Base-by-base conservation (phyloP, 2,888 invertebrate genomes). In the Agonopterix subpropinquella region DNA sequence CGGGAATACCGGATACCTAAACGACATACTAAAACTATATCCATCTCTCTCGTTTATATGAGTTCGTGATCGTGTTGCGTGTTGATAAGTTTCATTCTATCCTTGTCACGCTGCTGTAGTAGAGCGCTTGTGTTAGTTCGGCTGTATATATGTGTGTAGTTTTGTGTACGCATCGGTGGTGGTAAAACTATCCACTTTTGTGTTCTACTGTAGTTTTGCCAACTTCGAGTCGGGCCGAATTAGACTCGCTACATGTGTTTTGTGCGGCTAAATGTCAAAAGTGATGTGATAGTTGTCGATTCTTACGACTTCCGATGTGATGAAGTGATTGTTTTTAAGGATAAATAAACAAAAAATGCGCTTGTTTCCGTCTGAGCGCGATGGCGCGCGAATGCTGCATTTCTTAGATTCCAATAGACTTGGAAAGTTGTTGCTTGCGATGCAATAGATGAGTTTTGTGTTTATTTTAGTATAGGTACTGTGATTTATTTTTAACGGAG, bases 1-100 rank as follows among this genome's bases (percentile, higher is more conserved):
- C 80, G 76, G 81, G 80, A 81, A 84, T 82, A 79, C 84, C 84
- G 80, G 84, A 84, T 79, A 77, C 73, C 55, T 47, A 61, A 55
- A 59, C 59, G 52, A 57, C 57, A 49, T 47, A 47, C 58, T 59
- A 62, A 72, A 65, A 28, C 61, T 67, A 68, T 51, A 51, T 13
- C 54, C 54, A 49, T 81, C 81, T 65, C 73, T 55, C 59, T 84
- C 67, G 39, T 52, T 52, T 61, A 43, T 53, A 53, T 47, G 41
- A 50, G 36, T 44, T 52, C 10, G 37, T 45, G 45, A 49, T 47
- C 53, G 45, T 48, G 47, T 49, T 45, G 51, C 46, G 54, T 49
- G 57, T 8, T 42, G 62, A 62, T 63, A 61, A 65, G 57, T 43
- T 49, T 55, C 59, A 54, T 43, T 70, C 74, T 58, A 56, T 71